A percentile compares a stretch with the other conserved stretches of the same genome.
Evolutionary conservation across 2,113 vertebrate genomes (phyloP).

Genomic region (Trematocara macrostoma): DNA sequence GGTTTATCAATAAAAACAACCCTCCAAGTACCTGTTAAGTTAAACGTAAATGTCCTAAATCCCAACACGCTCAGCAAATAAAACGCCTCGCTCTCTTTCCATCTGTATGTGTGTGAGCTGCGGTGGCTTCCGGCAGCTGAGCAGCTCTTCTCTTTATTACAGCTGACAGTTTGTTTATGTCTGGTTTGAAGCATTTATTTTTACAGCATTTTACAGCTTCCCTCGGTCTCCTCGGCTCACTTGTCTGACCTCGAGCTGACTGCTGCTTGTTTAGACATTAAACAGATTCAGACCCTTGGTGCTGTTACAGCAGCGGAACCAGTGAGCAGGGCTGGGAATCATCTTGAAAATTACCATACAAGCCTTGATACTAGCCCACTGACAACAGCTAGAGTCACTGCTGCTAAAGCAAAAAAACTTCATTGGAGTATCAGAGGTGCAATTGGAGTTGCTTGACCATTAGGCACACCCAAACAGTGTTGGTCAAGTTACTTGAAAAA

Average conservation of each 20-base stretch:
- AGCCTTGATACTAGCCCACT: not conserved
- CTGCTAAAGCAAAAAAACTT: not conserved
- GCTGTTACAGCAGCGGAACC: not conserved
- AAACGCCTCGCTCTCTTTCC: not conserved
- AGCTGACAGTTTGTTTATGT: conserved; percentile 24
- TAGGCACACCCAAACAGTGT: not conserved
- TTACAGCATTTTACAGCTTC: conserved; percentile 6
- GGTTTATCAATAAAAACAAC: not conserved
- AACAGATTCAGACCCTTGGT: conserved; percentile 39
- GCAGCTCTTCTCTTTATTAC: conserved; percentile 13
- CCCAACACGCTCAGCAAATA: not conserved
- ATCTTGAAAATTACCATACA: conserved; percentile 17
- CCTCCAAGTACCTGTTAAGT: not conserved
- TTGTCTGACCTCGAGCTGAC: conserved; percentile 39
- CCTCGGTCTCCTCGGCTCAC: not conserved
- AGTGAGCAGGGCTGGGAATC: not conserved
- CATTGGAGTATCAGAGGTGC: not conserved
- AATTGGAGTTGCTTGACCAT: not conserved
- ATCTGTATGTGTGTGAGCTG: not conserved
- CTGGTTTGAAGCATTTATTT: conserved; percentile 32
- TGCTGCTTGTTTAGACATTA: conserved; percentile 36
- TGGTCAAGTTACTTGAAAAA: no score
- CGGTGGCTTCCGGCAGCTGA: not conserved
- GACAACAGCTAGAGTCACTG: not conserved
- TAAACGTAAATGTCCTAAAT: not conserved